phyloP scores from a whole-genome alignment of 2,888 invertebrate species.

The Aphodius granarius region DNA sequence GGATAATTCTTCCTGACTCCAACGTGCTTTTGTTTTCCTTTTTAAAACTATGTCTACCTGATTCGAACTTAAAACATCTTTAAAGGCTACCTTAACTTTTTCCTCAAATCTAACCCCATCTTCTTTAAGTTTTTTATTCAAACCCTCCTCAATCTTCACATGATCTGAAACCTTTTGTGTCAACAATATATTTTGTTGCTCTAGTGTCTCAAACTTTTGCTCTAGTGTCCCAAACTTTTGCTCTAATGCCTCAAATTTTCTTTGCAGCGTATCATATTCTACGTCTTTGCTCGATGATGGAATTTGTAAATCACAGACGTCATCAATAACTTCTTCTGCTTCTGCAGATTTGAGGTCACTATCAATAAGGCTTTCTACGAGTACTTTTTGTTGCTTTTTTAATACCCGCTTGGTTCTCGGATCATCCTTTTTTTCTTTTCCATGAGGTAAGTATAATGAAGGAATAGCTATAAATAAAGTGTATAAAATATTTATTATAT shows the following conservation, averaged over 20 bases:
- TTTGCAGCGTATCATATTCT: neutral
- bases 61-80: neutral
- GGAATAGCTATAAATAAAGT: conserved; percentile 1
- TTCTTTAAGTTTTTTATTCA: neutral
- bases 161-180: neutral
- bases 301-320: neutral
- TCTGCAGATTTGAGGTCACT: neutral
- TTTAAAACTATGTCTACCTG: conserved; percentile 4
- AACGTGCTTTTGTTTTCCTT: conserved; percentile 1
- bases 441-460: neutral
- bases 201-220: neutral
- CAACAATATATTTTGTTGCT: neutral
- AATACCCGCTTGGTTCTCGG: neutral
- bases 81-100: neutral
- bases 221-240: neutral
- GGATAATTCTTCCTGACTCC: conserved; percentile 15
- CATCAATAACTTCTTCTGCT: neutral
- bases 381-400: neutral
- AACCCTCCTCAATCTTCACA: neutral
- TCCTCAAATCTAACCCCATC: neutral
- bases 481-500: neutral
- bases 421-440: neutral
- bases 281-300: neutral
- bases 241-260: neutral
- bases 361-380: neutral